Base-by-base conservation (phyloP, 2,888 invertebrate genomes). In the Cataglyphis altisquamis region DNA sequence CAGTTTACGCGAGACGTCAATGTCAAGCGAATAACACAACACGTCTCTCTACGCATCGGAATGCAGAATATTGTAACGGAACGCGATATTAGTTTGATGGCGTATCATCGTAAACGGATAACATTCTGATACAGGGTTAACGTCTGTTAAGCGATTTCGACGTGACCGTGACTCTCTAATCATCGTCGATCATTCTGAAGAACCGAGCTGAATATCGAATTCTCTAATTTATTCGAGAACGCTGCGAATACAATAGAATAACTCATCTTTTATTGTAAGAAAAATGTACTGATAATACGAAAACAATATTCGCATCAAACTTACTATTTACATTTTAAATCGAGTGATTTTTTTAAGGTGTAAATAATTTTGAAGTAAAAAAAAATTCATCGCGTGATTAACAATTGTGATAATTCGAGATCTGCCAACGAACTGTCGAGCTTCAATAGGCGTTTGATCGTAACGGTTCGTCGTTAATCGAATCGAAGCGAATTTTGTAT, bases 101-200 rank as follows among this genome's bases (percentile, higher is more conserved):
- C 67, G 72, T 78, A 45, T 66, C 72, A 77, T 32, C 80, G 82
- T 21, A 64, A 78, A 68, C 82, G 72, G 77, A 67, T 77, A 63
- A 39, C 52, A 62, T 83, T 83, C 68, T 63, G 82, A 83, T 84
- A 84, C n/a, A 68, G 45, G 67, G 55, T 45, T 21, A 80, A 84
- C 73, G 70, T 77, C 57, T 73, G 68, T 36, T 82, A 66, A 57
- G 32, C 63, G 82, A 63, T 45, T 32, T 25, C 12, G 18, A 68
- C 66, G 62, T 60, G 39, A 64, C 78, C 78, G 68, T 41, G 41
- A 57, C 32, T 57, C 60, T 41, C 21, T 21, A 45, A 78, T 68
- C 39, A n/a, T n/a, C 29, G 57, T 12, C 32, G 41, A 39, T 36
- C 15, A 18, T 36, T 45, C 21, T 18, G 18, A 32, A 45, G 21